Percentiles rank a stretch among this genome's conserved stretches.
Conservation (phyloP, 2,797 vertebrate species). For the Botia kubotai region DNA sequence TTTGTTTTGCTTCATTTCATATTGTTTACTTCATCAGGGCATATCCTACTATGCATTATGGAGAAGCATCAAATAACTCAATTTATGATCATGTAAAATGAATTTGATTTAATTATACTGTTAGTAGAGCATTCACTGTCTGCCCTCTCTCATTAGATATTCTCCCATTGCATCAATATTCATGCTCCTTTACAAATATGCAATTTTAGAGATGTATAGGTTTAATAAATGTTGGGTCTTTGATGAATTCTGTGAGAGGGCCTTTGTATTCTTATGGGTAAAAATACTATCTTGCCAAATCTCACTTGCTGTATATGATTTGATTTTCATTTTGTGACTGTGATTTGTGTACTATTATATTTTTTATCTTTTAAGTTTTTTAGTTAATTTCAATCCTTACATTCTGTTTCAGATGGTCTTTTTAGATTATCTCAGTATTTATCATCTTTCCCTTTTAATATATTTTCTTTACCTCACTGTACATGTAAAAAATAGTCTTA, state of each 20-base stretch:
- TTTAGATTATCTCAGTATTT: too few species aligned
- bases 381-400: too few species aligned
- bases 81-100: conserved; percentile 55
- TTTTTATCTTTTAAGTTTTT: too few species aligned
- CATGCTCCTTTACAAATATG: conserved; percentile 52
- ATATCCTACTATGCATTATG: conserved; percentile 38
- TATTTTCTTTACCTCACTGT: too few species aligned
- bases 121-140: conserved; percentile 46
- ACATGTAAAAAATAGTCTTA: too few species aligned
- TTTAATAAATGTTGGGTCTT: conserved; percentile 54
- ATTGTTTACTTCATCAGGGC: conserved; percentile 5
- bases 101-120: conserved; percentile 59
- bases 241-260: conserved; percentile 52
- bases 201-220: conserved; percentile 53
- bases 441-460: too few species aligned
- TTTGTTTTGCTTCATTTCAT: not conserved
- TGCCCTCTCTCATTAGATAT: conserved; percentile 50
- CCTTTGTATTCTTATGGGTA: conserved; percentile 48
- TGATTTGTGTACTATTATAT: too few species aligned
- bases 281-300: not conserved
- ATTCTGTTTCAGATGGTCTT: too few species aligned
- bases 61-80: conserved; percentile 41
- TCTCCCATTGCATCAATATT: conserved; percentile 59
- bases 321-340: not conserved
- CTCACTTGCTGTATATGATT: not conserved